phyloP scores from a whole-genome alignment of 1,140 invertebrate species.

The Berghia stephanieae region DNA sequence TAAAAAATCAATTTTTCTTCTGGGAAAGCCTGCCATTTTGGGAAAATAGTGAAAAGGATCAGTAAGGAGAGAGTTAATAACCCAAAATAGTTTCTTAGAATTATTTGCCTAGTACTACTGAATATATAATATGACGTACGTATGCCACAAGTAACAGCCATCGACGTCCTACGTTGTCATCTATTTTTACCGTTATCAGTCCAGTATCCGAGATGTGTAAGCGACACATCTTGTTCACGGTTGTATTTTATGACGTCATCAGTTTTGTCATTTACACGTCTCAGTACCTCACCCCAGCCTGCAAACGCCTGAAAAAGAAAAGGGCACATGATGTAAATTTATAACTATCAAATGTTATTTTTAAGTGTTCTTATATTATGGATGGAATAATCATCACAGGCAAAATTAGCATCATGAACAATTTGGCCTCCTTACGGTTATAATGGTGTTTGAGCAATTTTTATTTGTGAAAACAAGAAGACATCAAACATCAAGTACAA shows the following conservation, averaged over 20 bases:
- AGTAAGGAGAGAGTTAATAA: no score
- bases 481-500: no score
- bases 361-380: neutral
- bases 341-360: neutral
- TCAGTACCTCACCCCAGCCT: constrained; percentile 23
- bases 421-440: neutral
- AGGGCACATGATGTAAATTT: neutral
- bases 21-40: no score
- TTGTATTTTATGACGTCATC: constrained; percentile 18
- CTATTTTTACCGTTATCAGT: constrained; percentile 39
- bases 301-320: constrained; percentile 33
- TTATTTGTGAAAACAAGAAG: no score
- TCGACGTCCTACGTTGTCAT: no score
- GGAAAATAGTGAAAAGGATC: no score
- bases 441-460: neutral
- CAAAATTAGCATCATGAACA: neutral
- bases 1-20: no score
- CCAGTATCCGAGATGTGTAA: constrained; percentile 38
- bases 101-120: no score
- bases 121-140: no score
- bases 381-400: neutral
- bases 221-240: constrained; percentile 30
- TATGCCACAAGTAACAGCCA: no score
- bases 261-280: constrained; percentile 30
- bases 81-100: no score